phyloP scores from a whole-genome alignment of 2,113 vertebrate genomes.

The Neolamprologus variostigma region DNA sequence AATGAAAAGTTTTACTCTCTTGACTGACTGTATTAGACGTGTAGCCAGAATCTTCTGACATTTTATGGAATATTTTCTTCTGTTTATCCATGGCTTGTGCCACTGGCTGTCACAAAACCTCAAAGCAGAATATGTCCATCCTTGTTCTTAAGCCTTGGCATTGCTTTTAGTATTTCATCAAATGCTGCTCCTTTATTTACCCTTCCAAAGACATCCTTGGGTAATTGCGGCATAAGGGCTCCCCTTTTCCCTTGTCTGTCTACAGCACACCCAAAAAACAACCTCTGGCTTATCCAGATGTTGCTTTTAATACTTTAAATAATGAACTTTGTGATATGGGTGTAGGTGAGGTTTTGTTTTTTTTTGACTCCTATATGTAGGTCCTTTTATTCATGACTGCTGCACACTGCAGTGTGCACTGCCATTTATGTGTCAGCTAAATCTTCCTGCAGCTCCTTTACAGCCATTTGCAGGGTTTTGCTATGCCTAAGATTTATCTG shows the following conservation, averaged over 20 bases:
- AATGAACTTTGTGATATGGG: not conserved
- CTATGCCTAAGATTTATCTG: not conserved
- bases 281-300: not conserved
- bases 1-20: not conserved
- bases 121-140: not conserved
- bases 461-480: not conserved
- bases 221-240: not conserved
- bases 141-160: not conserved
- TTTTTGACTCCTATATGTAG: not conserved
- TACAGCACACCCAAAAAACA: not conserved
- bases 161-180: not conserved
- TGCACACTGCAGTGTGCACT: not conserved
- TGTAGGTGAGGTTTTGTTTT: not conserved
- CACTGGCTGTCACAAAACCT: not conserved
- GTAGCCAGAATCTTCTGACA: not conserved
- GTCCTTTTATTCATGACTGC: not conserved
- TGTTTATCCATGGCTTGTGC: not conserved
- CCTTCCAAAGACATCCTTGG: not conserved
- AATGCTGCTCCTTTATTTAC: not conserved
- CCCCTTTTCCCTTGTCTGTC: not conserved
- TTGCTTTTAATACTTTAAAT: not conserved
- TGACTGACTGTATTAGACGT: fast-evolving
- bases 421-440: not conserved
- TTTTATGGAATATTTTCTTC: not conserved
- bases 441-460: not conserved